Conservation (phyloP, 2,888 invertebrate genomes). For the Amphimallon solstitiale region DNA sequence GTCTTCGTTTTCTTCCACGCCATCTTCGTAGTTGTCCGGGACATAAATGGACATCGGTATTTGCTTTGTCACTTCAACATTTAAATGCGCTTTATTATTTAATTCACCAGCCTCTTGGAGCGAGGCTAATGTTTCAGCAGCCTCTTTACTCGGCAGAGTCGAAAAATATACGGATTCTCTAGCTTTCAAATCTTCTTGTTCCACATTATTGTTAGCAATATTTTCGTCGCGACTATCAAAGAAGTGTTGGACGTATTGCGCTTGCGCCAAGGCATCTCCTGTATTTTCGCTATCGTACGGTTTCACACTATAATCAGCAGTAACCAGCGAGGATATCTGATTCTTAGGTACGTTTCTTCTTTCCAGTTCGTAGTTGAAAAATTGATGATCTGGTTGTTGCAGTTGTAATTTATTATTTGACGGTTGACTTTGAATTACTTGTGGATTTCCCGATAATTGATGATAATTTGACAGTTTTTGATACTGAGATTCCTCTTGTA, state of each 20-base stretch:
- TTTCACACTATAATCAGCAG: conserved; percentile 56
- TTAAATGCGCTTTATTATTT: conserved; percentile 59
- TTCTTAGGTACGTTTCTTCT: conserved; percentile 47
- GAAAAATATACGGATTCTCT: conserved; percentile 38
- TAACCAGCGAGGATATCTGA: conserved; percentile 53
- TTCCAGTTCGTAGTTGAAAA: conserved; percentile 63
- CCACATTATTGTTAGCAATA: conserved; percentile 47
- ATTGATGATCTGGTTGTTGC: conserved; percentile 61
- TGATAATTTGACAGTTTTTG: conserved; percentile 54
- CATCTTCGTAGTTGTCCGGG: conserved; percentile 54
- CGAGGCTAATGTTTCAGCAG: conserved; percentile 70
- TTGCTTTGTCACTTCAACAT: conserved; percentile 56
- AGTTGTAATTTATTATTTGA: conserved; percentile 51
- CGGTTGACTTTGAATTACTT: conserved; percentile 52
- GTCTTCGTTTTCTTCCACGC: conserved; percentile 20
- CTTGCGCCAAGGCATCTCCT: conserved; percentile 48
- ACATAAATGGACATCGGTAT: conserved; percentile 69
- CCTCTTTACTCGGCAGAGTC: conserved; percentile 69
- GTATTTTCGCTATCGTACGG: conserved; percentile 47
- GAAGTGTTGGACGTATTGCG: conserved; percentile 54
- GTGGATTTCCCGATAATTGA: conserved; percentile 55
- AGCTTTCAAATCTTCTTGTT: conserved; percentile 50
- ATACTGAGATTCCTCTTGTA: conserved; percentile 57
- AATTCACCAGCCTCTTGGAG: conserved; percentile 69
- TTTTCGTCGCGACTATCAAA: conserved; percentile 50